Percentiles rank a stretch among this genome's conserved stretches.
These are phyloP conservation scores for Cacatua alba DNA, from an alignment of 2,113 vertebrate genomes.

Conservation along the genomic window DNA sequence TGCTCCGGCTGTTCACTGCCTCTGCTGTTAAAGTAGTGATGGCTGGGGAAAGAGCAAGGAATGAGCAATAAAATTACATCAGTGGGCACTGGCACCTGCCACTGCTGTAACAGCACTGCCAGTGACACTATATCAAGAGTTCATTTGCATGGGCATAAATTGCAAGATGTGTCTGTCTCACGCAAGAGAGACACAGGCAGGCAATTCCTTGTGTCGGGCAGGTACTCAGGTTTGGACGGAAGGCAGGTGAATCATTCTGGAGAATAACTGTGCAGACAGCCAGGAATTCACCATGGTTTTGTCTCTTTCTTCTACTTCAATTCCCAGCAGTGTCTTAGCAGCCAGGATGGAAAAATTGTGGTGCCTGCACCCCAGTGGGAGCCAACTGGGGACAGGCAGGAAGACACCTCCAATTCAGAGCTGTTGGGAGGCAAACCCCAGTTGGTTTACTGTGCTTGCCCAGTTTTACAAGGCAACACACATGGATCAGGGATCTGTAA, in stretches of 20 bases:
- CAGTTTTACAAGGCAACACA: background rate
- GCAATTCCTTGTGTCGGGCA: background rate
- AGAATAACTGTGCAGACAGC: background rate
- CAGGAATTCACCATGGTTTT: background rate
- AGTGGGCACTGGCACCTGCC: background rate
- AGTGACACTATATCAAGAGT: accelerated
- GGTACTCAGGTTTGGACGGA: accelerated
- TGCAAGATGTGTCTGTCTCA: background rate
- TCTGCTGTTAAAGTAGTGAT: background rate
- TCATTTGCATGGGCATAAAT: background rate
- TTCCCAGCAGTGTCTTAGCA: background rate
- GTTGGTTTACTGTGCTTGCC: background rate
- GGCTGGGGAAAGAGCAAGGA: background rate
- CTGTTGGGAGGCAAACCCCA: background rate
- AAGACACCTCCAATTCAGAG: background rate
- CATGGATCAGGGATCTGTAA: background rate
- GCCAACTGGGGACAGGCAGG: accelerated
- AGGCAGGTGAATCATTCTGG: background rate
- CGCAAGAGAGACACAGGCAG: background rate
- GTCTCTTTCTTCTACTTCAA: background rate
- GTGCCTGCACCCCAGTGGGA: background rate
- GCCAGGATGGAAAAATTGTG: background rate
- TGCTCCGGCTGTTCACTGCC: background rate
- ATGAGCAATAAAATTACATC: background rate
- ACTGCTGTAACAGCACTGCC: background rate